Percentiles rank a stretch among this genome's conserved stretches.
These are phyloP conservation scores for Acanthurus lineatus DNA, from an alignment of 2,797 vertebrate genomes.

Conservation along the genomic window DNA sequence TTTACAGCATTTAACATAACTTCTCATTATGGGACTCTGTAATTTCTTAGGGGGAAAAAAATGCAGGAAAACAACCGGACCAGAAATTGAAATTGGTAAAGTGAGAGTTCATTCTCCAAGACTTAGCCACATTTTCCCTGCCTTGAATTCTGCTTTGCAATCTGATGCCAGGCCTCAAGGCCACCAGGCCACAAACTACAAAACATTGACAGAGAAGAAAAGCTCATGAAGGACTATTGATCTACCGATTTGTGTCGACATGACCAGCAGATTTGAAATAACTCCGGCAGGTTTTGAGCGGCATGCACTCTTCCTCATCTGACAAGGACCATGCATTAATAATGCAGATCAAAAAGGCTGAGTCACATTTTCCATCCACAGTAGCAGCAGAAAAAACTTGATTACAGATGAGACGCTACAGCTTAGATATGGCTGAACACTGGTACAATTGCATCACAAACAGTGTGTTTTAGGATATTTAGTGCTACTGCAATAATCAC, in stretches of 20 bases:
- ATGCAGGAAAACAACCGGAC: slow-evolving; percentile 79
- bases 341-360: slow-evolving; percentile 32
- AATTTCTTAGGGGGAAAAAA: slow-evolving; percentile 77
- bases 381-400: neutral
- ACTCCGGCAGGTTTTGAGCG: slow-evolving; percentile 8
- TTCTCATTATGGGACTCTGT: slow-evolving; percentile 85
- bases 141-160: slow-evolving; percentile 50
- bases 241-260: slow-evolving; percentile 32
- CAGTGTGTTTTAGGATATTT: neutral
- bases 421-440: neutral
- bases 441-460: neutral
- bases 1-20: slow-evolving; percentile 88
- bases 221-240: slow-evolving; percentile 25
- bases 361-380: slow-evolving; percentile 34
- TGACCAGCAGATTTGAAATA: slow-evolving; percentile 29
- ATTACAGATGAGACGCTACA: slow-evolving; percentile 10
- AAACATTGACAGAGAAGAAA: slow-evolving; percentile 40
- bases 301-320: slow-evolving; percentile 14
- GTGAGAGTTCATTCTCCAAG: slow-evolving; percentile 67
- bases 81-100: slow-evolving; percentile 70
- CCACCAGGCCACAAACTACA: slow-evolving; percentile 54
- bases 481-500: neutral
- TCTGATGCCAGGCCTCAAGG: slow-evolving; percentile 59
- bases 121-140: slow-evolving; percentile 55
- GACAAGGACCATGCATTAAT: slow-evolving; percentile 48